Conservation (phyloP, 2,888 invertebrate genomes). For the Oeneis ivallda region DNA sequence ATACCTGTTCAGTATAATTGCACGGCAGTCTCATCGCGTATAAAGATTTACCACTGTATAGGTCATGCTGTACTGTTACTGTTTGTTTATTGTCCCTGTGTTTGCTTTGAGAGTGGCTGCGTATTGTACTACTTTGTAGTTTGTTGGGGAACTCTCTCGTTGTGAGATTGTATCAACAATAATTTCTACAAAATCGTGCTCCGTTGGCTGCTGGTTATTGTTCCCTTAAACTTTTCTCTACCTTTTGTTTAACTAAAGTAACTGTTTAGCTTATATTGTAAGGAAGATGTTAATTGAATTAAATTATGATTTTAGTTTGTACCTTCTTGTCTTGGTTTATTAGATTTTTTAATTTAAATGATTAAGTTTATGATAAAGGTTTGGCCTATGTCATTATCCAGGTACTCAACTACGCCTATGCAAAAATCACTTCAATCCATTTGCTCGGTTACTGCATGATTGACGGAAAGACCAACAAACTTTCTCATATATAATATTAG, state of each 20-base stretch:
- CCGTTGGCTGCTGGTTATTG: background rate
- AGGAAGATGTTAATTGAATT: background rate
- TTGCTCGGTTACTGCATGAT: too few species aligned
- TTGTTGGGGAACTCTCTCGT: background rate
- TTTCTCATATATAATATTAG: too few species aligned
- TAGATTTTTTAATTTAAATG: too few species aligned
- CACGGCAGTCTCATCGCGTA: too few species aligned
- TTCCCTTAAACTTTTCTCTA: background rate
- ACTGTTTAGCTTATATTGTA: background rate
- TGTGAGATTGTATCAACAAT: background rate
- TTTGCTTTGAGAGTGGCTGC: background rate
- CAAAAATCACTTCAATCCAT: too few species aligned
- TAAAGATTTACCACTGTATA: background rate
- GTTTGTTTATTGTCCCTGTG: background rate
- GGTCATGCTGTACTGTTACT: background rate
- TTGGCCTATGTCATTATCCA: too few species aligned
- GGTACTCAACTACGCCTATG: too few species aligned
- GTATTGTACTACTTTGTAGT: background rate
- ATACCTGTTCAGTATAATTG: too few species aligned
- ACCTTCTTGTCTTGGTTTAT: too few species aligned
- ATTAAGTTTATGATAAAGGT: too few species aligned
- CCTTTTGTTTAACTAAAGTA: background rate
- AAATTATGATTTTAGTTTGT: too few species aligned
- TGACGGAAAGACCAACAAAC: too few species aligned
- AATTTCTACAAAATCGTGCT: slow-evolving; percentile 3